A percentile compares a stretch with the other conserved stretches of the same genome.
Conservation (phyloP, 2,113 vertebrate genomes). For the Platichthys flesus region DNA sequence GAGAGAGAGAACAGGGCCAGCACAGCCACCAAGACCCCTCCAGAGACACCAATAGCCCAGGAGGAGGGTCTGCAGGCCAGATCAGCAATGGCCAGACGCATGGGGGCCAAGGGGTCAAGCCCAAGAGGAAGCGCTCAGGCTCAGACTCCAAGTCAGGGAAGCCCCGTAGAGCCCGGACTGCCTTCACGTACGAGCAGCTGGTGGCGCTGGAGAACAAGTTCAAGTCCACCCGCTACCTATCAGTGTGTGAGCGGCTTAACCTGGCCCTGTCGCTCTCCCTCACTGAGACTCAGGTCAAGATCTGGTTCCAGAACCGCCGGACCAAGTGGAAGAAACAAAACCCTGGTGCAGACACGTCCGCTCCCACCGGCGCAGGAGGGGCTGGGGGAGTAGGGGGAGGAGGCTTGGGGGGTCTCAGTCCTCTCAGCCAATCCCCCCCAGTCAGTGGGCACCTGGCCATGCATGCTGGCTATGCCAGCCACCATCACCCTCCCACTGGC, state of each 20-base stretch:
- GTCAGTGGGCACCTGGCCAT: slow-evolving; percentile 87
- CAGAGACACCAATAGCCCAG: slow-evolving; percentile 74
- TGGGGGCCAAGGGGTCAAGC: slow-evolving; percentile 77
- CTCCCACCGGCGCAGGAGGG: slow-evolving; percentile 82
- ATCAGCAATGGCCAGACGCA: slow-evolving; percentile 54
- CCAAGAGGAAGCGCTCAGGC: slow-evolving; percentile 92
- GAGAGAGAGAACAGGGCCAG: slow-evolving; percentile 72
- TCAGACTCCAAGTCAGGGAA: slow-evolving; percentile 95
- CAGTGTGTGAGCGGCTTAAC: slow-evolving; percentile 93
- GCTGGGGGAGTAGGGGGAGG: slow-evolving; percentile 74
- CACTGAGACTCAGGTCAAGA: slow-evolving; percentile 95
- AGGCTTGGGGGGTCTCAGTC: slow-evolving; percentile 81
- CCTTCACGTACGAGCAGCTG: slow-evolving; percentile 96
- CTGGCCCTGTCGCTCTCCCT: slow-evolving; percentile 92
- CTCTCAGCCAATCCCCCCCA: slow-evolving; percentile 85
- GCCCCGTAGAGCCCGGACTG: slow-evolving; percentile 92
- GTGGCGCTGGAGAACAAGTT: slow-evolving; percentile 97
- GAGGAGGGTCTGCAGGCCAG: slow-evolving; percentile 48
- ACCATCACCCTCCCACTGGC: slow-evolving; percentile 82
- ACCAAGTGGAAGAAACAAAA: slow-evolving; percentile 99
- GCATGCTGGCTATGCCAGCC: slow-evolving; percentile 87
- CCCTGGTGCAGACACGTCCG: slow-evolving; percentile 93
- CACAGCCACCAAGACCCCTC: slow-evolving; percentile 72
- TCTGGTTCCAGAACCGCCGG: slow-evolving; percentile 95
- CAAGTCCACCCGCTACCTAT: slow-evolving; percentile 94